Percentiles rank a stretch among this genome's conserved stretches.
phyloP scores from a whole-genome alignment of 1,140 invertebrate species.

The Drosophila sp. region DNA sequence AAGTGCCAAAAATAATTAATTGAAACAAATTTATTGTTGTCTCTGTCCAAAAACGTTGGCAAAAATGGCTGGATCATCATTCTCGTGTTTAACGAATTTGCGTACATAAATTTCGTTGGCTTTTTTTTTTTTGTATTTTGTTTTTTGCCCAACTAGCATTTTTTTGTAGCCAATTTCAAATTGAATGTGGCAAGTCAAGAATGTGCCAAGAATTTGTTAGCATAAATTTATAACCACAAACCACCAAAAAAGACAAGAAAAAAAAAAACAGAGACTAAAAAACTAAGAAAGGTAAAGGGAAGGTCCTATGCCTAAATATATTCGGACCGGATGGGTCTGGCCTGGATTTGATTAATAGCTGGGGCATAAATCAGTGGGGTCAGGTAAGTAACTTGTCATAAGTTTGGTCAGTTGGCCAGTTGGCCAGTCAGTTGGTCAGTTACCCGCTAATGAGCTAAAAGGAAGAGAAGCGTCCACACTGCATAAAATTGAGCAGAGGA shows the following conservation, averaged over 20 bases:
- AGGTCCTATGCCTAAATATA: background rate
- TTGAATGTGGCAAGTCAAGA: constrained; percentile 10
- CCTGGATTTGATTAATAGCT: constrained; percentile 56
- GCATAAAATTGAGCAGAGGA: constrained; percentile 10
- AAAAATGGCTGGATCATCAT: background rate
- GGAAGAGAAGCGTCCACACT: constrained; percentile 10
- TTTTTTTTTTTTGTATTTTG: background rate
- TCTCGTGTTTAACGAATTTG: background rate
- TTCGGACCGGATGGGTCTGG: background rate
- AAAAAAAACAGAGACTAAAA: background rate
- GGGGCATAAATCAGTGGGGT: constrained; percentile 42
- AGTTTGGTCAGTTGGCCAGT: constrained; percentile 37
- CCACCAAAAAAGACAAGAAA: background rate
- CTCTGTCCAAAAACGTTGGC: no score
- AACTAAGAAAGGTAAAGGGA: background rate
- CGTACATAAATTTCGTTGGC: background rate
- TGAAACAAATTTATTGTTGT: background rate
- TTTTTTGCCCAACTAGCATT: constrained; percentile 2
- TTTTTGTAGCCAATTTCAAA: constrained; percentile 8
- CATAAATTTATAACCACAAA: constrained; percentile 5
- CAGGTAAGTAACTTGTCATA: constrained; percentile 59
- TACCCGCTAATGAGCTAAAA: constrained; percentile 49
- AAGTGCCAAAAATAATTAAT: background rate
- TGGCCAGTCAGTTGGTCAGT: constrained; percentile 16
- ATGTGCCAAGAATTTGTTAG: constrained; percentile 12